Evolutionary conservation across 2,797 vertebrate species (phyloP).

Genomic region (Poecilia wingei): DNA sequence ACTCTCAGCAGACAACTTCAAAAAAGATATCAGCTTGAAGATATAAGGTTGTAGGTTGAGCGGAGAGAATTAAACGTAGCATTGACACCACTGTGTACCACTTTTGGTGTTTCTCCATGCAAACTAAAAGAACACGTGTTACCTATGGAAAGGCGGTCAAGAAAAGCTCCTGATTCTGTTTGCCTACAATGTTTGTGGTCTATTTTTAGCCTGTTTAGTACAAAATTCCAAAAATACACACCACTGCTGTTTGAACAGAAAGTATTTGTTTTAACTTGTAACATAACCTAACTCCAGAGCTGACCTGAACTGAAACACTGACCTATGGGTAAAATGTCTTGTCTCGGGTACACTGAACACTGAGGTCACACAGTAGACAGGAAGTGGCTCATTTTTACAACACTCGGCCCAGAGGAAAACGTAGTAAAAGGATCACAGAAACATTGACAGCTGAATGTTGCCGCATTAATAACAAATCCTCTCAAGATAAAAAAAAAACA

Average conservation of each 20-base stretch:
- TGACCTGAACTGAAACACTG: constrained; percentile 36
- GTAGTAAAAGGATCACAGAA: constrained; percentile 31
- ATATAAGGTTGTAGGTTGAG: background rate
- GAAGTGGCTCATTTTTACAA: constrained; percentile 28
- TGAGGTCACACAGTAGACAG: constrained; percentile 20
- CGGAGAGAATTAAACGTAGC: background rate
- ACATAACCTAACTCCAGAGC: constrained; percentile 37
- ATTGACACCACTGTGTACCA: background rate
- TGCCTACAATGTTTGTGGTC: constrained; percentile 46
- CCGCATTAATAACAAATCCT: constrained; percentile 18
- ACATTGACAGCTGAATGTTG: constrained; percentile 20
- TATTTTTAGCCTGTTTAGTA: constrained; percentile 66
- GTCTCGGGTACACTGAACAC: constrained; percentile 35
- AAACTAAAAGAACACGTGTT: background rate
- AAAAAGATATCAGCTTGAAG: constrained; percentile 23
- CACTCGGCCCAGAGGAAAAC: constrained; percentile 31
- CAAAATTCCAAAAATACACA: constrained; percentile 52
- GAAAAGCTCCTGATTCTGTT: constrained; percentile 41
- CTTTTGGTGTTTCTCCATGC: background rate
- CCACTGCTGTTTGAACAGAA: constrained; percentile 34
- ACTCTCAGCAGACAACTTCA: constrained; percentile 34
- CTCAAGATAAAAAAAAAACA: constrained; percentile 24
- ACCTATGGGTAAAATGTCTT: constrained; percentile 32
- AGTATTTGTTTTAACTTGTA: constrained; percentile 66
- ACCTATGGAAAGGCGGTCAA: constrained; percentile 11